Evolutionary conservation across 2,113 vertebrate species (phyloP), one percentile per base, ranked within the genome.

Genomic region (Tapirus terrestris): DNA sequence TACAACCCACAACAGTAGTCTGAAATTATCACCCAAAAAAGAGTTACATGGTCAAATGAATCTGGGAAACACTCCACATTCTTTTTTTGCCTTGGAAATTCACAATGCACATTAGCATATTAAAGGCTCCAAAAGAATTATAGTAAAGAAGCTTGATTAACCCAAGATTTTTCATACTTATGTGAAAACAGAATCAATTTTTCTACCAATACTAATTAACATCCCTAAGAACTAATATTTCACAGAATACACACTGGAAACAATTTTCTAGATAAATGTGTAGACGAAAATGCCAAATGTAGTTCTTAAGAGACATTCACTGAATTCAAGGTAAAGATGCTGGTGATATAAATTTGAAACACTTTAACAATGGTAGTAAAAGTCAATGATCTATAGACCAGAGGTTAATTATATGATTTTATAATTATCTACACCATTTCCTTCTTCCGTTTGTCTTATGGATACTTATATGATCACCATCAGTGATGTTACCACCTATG

Each of bases 61-160:
- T 65, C 39, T 6, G 8, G n/a, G 27, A 95, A 95, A 83, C 4
- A 76, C 12, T 53, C 36, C 23, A 90, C 31, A 70, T 80, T 76
- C 70, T 31, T 80, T 80, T 36, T 14, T 51, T 36, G 10, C 21
- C n/a, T 84, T 75, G 12, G 58, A 96, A 95, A 68, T 88, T 93
- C 31, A 96, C 60, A 81, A 13, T 12, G 29, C 23, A 72, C 1
- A 77, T 75, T 94, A 94, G 48, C 31, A 76, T 79, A 72, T 91
- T 84, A 89, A 93, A 91, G 31, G 18, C 31, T 82, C 43, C 27
- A 76, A 90, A 93, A 96, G 10, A 93, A 93, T 39, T 84, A 33
- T 3, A 84, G 17, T 80, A 36, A 43, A 36, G 36, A 95, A 88
- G 45, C 0, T 43, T 81, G 65, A 75, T 88, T 92, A 91, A 83